Percentiles rank a stretch among this genome's conserved stretches.
These are phyloP conservation scores for Pseudolaguvia tuberculata DNA, from an alignment of 2,113 vertebrate species.

Conservation along the genomic window DNA sequence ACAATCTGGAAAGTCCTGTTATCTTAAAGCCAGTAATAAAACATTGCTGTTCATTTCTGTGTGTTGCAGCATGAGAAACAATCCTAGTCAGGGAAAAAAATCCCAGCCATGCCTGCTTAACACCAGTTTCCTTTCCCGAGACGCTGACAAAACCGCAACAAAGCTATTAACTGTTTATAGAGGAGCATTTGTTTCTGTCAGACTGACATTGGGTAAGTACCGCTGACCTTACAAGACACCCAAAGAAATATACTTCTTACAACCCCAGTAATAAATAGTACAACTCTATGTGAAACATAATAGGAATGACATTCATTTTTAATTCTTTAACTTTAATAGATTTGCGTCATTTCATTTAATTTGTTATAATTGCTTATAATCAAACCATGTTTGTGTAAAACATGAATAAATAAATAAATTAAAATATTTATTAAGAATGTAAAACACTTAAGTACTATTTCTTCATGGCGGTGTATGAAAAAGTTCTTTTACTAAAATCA, in stretches of 20 bases:
- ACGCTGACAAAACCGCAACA: background rate
- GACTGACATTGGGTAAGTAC: constrained; percentile 21
- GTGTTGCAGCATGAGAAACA: constrained; percentile 25
- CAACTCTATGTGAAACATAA: background rate
- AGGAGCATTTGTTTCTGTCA: constrained; percentile 13
- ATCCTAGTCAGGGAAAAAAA: background rate
- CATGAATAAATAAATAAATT: background rate
- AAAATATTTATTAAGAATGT: background rate
- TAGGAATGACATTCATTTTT: background rate
- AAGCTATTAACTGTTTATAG: constrained; percentile 8
- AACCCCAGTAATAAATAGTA: background rate
- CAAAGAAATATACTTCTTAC: background rate
- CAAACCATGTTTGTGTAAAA: background rate
- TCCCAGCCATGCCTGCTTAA: constrained; percentile 10
- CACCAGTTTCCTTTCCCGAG: constrained; percentile 8
- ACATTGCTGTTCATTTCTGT: constrained; percentile 40
- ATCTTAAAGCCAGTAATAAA: constrained; percentile 11
- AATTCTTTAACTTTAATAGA: background rate
- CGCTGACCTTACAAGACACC: background rate
- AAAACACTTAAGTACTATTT: background rate
- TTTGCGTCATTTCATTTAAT: background rate
- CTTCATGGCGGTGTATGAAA: background rate
- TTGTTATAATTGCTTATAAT: background rate
- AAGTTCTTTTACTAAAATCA: background rate
- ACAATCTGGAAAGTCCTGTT: background rate